Evolutionary conservation across 1,140 invertebrate genomes (phyloP).

Genomic region (Papilio machaon): DNA sequence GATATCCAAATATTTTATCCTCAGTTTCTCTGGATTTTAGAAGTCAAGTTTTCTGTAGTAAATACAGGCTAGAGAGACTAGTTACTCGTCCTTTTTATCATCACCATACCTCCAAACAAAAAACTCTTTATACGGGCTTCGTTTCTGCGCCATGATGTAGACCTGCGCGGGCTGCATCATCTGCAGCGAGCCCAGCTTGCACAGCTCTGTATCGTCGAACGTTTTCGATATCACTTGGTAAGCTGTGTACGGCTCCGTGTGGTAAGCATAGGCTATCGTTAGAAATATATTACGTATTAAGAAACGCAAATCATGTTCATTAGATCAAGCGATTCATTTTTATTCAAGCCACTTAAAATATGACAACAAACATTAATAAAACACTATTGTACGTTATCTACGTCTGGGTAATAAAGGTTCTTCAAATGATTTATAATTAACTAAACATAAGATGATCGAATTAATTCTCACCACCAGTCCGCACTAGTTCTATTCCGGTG

Average conservation of each 20-base stretch:
- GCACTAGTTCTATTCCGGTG: constrained; percentile 65
- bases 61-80: too few relatives aligned
- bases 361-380: too few relatives aligned
- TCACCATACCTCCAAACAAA: constrained; percentile 73
- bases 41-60: too few relatives aligned
- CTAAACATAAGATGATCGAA: too few relatives aligned
- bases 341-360: too few relatives aligned
- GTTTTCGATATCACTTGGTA: constrained; percentile 74
- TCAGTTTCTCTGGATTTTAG: not conserved
- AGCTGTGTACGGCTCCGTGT: constrained; percentile 79
- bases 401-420: too few relatives aligned
- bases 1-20: constrained; percentile 3
- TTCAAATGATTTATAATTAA: too few relatives aligned
- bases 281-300: not conserved
- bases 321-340: too few relatives aligned
- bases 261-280: constrained; percentile 69
- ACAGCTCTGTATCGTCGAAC: constrained; percentile 75
- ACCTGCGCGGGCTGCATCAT: constrained; percentile 72
- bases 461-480: constrained; percentile 59
- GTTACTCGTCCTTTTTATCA: not conserved
- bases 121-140: constrained; percentile 78
- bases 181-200: constrained; percentile 74
- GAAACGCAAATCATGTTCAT: too few relatives aligned
- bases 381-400: too few relatives aligned
- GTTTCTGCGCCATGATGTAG: constrained; percentile 76